Percentiles rank a stretch among this genome's conserved stretches.
Evolutionary conservation across 2,113 vertebrate species (phyloP).

Genomic region (Picathartes gymnocephalus): DNA sequence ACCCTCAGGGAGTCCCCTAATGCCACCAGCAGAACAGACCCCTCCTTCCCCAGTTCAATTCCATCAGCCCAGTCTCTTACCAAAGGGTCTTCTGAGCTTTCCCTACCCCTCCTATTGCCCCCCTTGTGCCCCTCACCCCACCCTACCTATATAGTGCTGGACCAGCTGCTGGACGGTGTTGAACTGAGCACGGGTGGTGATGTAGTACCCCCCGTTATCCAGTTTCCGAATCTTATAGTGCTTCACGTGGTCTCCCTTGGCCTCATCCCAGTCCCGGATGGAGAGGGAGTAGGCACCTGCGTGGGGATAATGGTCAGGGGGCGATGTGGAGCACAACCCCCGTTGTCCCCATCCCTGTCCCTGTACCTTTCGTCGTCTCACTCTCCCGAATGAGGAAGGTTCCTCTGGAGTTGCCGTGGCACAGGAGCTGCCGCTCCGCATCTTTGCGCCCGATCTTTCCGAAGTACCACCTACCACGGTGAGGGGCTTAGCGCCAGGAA

Average conservation of each 20-base stretch:
- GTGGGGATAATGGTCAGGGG: background rate
- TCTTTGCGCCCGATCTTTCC: constrained; percentile 40
- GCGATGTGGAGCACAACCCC: background rate
- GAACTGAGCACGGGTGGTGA: constrained; percentile 95
- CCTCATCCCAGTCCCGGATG: constrained; percentile 92
- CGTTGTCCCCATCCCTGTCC: fast-evolving
- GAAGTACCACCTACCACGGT: background rate
- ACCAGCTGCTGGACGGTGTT: constrained; percentile 87
- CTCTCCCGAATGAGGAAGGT: constrained; percentile 44
- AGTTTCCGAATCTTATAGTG: constrained; percentile 98
- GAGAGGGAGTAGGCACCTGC: constrained; percentile 88
- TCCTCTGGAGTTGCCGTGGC: background rate
- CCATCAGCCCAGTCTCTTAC: background rate
- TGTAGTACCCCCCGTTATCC: constrained; percentile 95
- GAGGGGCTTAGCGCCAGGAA: background rate
- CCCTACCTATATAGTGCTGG: constrained; percentile 87
- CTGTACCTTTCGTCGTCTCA: background rate
- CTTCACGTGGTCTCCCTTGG: constrained; percentile 91
- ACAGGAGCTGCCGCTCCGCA: constrained; percentile 10
- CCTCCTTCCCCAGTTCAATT: background rate
- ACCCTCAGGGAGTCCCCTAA: background rate
- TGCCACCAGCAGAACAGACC: background rate
- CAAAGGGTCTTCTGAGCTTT: background rate
- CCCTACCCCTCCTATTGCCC: background rate
- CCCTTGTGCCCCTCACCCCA: background rate